Evolutionary conservation across 2,113 vertebrate genomes (phyloP).

Genomic region (Podarcis raffonei): DNA sequence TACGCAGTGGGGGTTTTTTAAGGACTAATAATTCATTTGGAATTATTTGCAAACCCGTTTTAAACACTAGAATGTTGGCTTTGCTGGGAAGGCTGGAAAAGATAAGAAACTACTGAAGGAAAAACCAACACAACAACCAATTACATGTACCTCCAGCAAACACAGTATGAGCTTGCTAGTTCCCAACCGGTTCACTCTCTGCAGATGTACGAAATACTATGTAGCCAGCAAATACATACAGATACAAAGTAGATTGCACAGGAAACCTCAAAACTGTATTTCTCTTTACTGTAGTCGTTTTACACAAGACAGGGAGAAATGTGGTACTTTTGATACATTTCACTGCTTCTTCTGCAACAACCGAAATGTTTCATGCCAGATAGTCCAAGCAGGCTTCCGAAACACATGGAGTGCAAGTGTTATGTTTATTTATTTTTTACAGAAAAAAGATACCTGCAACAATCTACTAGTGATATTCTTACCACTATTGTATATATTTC

Average conservation of each 20-base stretch:
- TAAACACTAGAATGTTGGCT: background rate
- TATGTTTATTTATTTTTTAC: background rate
- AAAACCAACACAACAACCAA: background rate
- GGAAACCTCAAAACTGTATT: accelerated
- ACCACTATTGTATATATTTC: background rate
- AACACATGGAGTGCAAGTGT: background rate
- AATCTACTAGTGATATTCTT: background rate
- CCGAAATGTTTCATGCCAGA: background rate
- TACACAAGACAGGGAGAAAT: too few relatives aligned
- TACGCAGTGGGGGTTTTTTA: background rate
- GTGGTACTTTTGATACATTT: too few relatives aligned
- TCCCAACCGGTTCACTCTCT: background rate
- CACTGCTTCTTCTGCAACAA: background rate
- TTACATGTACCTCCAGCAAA: background rate
- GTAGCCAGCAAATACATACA: background rate
- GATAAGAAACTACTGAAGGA: background rate
- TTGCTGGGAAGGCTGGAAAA: background rate
- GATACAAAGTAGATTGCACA: background rate
- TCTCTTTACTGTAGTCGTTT: accelerated
- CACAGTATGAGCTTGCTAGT: too few relatives aligned
- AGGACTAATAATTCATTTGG: background rate
- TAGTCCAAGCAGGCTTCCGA: background rate
- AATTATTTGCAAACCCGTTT: background rate
- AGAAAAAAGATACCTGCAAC: background rate
- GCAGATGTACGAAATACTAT: background rate